phyloP scores from a whole-genome alignment of 2,113 vertebrate genomes.

The Nematolebias whitei region DNA sequence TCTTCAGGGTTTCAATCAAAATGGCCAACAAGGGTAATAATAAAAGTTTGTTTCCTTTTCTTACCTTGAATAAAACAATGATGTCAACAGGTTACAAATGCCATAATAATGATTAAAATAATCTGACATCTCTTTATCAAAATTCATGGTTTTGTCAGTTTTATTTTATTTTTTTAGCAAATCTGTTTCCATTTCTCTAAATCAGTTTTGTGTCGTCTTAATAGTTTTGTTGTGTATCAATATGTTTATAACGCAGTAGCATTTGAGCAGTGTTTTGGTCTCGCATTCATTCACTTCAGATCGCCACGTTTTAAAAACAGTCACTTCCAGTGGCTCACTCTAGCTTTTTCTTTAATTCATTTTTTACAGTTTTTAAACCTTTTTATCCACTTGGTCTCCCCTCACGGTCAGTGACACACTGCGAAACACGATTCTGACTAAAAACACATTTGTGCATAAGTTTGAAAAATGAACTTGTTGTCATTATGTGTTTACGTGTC shows the following conservation, averaged over 20 bases:
- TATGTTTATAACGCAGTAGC: neutral
- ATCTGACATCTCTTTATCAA: neutral
- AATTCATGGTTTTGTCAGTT: neutral
- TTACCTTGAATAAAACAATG: slow-evolving; percentile 1
- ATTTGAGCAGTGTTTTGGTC: no score
- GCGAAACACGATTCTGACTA: neutral
- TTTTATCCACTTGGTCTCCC: neutral
- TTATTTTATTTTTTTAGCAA: neutral
- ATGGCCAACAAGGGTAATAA: neutral
- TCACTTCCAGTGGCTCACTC: no score
- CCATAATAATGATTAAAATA: neutral
- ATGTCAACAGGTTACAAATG: neutral
- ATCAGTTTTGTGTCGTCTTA: neutral
- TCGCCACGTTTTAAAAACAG: no score
- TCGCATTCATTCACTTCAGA: no score
- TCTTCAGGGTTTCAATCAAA: no score
- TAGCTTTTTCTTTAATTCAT: no score
- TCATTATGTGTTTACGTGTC: neutral
- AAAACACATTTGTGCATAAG: neutral
- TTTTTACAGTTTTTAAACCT: neutral
- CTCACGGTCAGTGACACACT: neutral
- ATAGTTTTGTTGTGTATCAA: neutral
- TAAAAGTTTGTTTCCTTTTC: neutral
- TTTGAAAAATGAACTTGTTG: neutral
- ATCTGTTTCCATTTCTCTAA: neutral